Base-by-base conservation (phyloP, 2,888 invertebrate genomes). In the Nemurella pictetii region DNA sequence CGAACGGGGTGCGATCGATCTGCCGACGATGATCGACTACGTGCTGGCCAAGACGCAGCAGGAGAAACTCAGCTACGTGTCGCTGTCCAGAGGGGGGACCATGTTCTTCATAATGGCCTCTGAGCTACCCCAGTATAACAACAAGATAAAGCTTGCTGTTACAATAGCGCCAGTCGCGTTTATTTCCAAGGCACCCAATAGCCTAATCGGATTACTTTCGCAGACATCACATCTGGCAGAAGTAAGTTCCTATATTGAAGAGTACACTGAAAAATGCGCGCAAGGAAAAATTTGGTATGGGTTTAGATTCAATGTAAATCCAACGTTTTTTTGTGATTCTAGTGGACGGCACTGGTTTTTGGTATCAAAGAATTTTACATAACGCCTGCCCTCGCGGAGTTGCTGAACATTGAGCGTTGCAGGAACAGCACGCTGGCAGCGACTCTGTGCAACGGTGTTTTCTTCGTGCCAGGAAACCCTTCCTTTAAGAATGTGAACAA, bases 11-110 rank as follows among this genome's bases (percentile, higher is more conserved):
- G 90, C 92, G 85, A 92, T 91, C 86, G 98, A 98, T 89, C 88
- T 98, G 35, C 96, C 97, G 0, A 93, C 95, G 0, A 95, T 94
- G 91, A 94, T 98, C 80, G 95, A 97, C 89, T 94, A 94, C 88
- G 91, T 94, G 25, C 90, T 95, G 0, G 88, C 89, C 0, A 83
- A 87, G 0, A 95, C 96, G 0, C 92, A 92, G 0, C 91, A 92
- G 30, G 87, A 92, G 0, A 91, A 93, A 83, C 88, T 97, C 0
- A 94, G 94, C 88, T 97, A 96, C 89, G 90, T 95, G 0, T 97
- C 97, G 0, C 96, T 97, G 89, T 97, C 96, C 0, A 94, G 94
- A 89, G 92, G 92, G 35, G 88, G 88, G 4, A 88, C 88, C 0
- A 87, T 86, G 83, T 87, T 87, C 55, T 87, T 86, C 83, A 87